Base-by-base conservation (phyloP, 2,888 invertebrate species). In the Drosophila tripunctata region DNA sequence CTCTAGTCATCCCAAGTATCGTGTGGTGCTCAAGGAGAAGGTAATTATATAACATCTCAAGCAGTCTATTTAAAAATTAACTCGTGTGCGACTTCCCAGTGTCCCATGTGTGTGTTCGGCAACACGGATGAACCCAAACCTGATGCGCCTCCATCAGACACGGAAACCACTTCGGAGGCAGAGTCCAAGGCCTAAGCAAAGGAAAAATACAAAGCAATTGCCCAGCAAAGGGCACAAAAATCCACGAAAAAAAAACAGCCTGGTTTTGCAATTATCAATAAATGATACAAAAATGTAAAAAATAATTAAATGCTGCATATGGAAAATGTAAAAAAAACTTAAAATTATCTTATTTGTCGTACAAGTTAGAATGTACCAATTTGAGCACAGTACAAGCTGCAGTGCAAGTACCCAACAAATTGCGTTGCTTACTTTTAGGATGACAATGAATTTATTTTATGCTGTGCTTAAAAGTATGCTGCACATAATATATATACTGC, bases 1-100 rank as follows among this genome's bases (percentile, higher is more conserved):
- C 27, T 1, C 12, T 21, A 93, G 94, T 74, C 94, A 94, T 90
- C 94, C 94, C 5, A 94, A 93, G 81, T 94, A 94, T 84, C 92
- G 93, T 52, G 88, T 93, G 31, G 94, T 94, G 5, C 91, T 95
- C 50, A 92, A 93, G 85, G 92, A 93, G 82, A 93, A 92, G 89
- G 79, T 80, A 33, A 2, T 1, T 10, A 14, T 10, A 14, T 15
- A 35, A 22, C n/a, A 21, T 14, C 2, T 21, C 5, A 8, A 19
- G 3, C 6, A 38, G 36, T 14, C 5, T 12, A 3, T 35, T 6
- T 30, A 5, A n/a, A 17, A 14, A 5, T n/a, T 15, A 7, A n/a
- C 2, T 14, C 1, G 47, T 0, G 36, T 7, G 12, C 1, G 2
- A 17, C 0, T 17, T 8, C 10, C 6, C 17, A 80, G 87, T 94